phyloP scores from a whole-genome alignment of 2,797 vertebrate species.

The Bovichtus diacanthus region DNA sequence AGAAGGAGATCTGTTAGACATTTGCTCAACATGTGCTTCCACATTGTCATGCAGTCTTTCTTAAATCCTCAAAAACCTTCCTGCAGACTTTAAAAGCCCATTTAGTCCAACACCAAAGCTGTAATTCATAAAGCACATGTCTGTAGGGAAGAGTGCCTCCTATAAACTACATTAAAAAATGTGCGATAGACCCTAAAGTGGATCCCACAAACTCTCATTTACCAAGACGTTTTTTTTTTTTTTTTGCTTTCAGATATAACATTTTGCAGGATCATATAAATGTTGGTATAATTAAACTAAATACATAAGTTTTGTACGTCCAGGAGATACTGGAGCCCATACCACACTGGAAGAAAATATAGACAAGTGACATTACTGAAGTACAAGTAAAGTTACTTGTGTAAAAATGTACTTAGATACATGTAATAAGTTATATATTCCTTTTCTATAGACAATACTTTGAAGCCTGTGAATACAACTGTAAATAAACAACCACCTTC shows the following conservation, averaged over 20 bases:
- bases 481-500: neutral
- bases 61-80: constrained; percentile 11
- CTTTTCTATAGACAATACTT: too few relatives aligned
- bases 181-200: neutral
- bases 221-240: neutral
- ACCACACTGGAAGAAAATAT: neutral
- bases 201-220: neutral
- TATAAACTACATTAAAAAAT: constrained; percentile 31
- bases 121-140: constrained; percentile 7
- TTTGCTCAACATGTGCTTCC: constrained; percentile 49
- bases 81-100: constrained; percentile 9
- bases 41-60: neutral
- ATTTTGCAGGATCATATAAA: neutral
- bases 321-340: too few relatives aligned
- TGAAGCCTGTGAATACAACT: too few relatives aligned
- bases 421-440: too few relatives aligned
- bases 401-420: too few relatives aligned
- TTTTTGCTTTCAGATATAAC: neutral
- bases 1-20: constrained; percentile 21
- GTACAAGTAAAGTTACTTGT: neutral
- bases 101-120: neutral
- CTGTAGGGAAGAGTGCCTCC: constrained; percentile 48
- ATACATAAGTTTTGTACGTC: neutral
- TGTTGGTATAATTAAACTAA: neutral
- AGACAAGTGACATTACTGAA: neutral